A percentile compares a stretch with the other conserved stretches of the same genome.
Conservation (phyloP, 2,888 invertebrate genomes). For the Sepiola atlantica region DNA sequence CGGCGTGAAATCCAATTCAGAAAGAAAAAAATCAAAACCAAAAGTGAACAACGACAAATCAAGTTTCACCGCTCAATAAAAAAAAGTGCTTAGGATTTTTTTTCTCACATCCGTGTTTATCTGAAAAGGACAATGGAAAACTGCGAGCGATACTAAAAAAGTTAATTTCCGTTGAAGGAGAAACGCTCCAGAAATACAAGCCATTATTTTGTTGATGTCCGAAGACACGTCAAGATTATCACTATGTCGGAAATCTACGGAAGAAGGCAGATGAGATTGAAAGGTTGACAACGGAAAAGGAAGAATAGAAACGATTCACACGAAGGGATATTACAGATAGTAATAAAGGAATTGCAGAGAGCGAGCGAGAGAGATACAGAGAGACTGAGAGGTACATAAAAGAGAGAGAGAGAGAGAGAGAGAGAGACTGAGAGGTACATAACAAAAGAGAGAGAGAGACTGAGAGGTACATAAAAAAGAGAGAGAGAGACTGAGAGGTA, state of each 20-base stretch:
- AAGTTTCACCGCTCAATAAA: background rate
- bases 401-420: background rate
- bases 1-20: background rate
- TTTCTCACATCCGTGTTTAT: background rate
- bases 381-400: no score
- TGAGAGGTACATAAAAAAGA: no score
- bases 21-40: background rate
- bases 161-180: background rate
- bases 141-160: background rate
- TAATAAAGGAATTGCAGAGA: no score
- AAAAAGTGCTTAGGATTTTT: background rate
- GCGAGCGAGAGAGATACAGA: no score
- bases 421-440: no score
- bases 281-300: background rate
- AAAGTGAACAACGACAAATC: background rate
- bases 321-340: no score
- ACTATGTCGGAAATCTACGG: background rate
- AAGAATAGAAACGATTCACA: background rate
- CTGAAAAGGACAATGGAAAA: background rate
- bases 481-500: no score
- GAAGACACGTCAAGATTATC: background rate
- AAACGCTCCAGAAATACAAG: conserved; percentile 2
- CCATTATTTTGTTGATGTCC: background rate
- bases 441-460: no score
- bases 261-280: background rate